Evolutionary conservation across 1,140 invertebrate genomes (phyloP).

Genomic region (Argopecten irradians): DNA sequence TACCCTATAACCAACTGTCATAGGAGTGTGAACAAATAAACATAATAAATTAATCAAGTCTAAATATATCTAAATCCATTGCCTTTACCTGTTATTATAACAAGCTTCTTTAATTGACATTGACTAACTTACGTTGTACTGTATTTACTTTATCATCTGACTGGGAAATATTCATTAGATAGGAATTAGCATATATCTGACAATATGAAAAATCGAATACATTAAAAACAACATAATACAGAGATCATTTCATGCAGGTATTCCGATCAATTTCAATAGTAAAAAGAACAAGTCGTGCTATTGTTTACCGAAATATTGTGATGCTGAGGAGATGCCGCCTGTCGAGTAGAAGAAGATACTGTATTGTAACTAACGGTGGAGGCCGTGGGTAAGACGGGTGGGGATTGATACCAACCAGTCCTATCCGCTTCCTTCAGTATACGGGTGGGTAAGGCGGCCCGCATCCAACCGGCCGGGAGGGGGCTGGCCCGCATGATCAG

Average conservation of each 20-base stretch:
- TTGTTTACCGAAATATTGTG: not conserved
- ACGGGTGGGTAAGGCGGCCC: not conserved
- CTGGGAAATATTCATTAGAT: not conserved
- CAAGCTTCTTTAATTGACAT: no score
- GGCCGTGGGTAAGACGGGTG: not conserved
- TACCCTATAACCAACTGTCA: no score
- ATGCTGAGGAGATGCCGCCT: not conserved
- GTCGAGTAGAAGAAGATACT: not conserved
- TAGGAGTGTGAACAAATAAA: no score
- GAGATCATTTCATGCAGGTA: not conserved
- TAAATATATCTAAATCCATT: no score
- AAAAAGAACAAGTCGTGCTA: not conserved
- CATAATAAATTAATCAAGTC: no score
- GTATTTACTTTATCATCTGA: not conserved
- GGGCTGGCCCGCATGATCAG: constrained; percentile 6
- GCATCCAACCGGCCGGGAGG: not conserved
- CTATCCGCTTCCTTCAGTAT: constrained; percentile 1
- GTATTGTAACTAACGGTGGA: not conserved
- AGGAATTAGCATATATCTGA: not conserved
- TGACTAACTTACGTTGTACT: not conserved
- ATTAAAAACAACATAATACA: not conserved
- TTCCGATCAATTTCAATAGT: not conserved
- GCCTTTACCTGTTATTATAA: no score
- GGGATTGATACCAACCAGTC: not conserved
- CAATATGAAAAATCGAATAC: not conserved